A percentile compares a stretch with the other conserved stretches of the same genome.
phyloP scores from a whole-genome alignment of 2,888 invertebrate species.

The Loripinus fragilis region DNA sequence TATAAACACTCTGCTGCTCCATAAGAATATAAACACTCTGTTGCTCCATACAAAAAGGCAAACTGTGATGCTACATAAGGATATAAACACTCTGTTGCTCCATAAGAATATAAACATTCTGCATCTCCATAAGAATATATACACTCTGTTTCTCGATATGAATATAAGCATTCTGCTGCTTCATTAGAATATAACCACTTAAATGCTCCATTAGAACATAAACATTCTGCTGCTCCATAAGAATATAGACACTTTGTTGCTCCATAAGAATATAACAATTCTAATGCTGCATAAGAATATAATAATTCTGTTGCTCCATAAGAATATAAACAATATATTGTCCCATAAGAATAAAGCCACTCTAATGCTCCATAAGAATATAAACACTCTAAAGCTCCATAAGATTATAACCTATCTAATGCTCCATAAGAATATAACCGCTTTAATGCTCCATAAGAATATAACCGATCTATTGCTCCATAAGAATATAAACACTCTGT shows the following conservation, averaged over 20 bases:
- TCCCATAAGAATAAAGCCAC: neutral
- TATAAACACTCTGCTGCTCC: neutral
- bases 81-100: neutral
- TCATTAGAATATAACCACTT: neutral
- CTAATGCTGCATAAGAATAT: neutral
- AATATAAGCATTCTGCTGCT: neutral
- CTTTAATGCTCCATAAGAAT: neutral
- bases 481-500: neutral
- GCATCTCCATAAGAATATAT: neutral
- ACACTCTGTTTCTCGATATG: neutral
- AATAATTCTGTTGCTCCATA: neutral
- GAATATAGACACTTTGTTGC: neutral
- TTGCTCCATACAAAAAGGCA: no score
- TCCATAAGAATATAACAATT: neutral
- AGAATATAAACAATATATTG: neutral
- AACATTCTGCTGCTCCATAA: neutral
- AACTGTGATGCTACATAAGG: neutral
- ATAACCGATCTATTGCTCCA: neutral
- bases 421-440: neutral
- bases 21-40: neutral
- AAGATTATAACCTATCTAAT: neutral
- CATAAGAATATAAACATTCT: neutral
- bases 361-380: neutral
- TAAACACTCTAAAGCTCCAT: neutral
- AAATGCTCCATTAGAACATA: neutral